Evolutionary conservation across 2,888 invertebrate genomes (phyloP).

Genomic region (Camponotus fellah): DNA sequence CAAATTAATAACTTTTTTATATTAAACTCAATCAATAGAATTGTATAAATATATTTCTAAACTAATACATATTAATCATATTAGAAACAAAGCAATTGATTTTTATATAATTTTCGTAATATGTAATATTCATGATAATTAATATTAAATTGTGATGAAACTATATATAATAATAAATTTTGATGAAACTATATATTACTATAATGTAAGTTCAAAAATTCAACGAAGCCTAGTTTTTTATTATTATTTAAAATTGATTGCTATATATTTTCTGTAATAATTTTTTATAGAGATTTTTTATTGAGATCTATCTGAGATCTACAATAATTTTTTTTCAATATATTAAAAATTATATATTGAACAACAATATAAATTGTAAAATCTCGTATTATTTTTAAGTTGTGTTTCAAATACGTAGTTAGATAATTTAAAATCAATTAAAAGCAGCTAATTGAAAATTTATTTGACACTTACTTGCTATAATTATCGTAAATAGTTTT

Average conservation of each 20-base stretch:
- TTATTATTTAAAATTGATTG: neutral
- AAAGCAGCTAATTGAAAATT: neutral
- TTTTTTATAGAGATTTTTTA: neutral
- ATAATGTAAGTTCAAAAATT: neutral
- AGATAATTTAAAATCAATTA: neutral
- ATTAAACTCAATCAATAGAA: neutral
- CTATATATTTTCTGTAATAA: neutral
- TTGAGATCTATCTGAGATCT: neutral
- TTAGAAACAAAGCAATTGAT: neutral
- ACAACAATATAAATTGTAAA: neutral
- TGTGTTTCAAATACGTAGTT: neutral
- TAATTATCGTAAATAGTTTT: slow-evolving; percentile 1
- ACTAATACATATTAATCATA: neutral
- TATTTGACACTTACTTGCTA: slow-evolving; percentile 16
- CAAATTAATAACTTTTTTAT: neutral
- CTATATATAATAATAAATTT: too few relatives aligned
- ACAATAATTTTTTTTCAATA: neutral
- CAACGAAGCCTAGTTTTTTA: too few relatives aligned
- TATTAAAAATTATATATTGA: neutral
- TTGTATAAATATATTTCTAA: neutral
- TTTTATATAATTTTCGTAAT: neutral
- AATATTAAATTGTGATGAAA: neutral
- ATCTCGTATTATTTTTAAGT: neutral
- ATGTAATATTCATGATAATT: neutral
- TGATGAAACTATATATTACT: neutral